Percentiles rank a stretch among this genome's conserved stretches.
phyloP scores from a whole-genome alignment of 2,113 vertebrate genomes.

The Apodemus speciosus region DNA sequence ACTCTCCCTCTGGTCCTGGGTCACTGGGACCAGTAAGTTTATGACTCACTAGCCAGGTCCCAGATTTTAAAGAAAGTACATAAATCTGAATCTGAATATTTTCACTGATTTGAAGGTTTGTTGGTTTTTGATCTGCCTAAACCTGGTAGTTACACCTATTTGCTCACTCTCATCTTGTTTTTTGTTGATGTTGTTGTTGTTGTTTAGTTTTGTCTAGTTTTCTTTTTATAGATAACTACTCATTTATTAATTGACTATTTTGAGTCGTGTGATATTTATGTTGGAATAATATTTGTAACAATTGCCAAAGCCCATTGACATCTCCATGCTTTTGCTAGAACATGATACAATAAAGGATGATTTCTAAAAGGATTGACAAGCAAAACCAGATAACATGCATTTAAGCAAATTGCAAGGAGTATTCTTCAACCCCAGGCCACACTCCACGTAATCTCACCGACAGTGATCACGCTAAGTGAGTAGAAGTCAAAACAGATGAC shows the following conservation, averaged over 20 bases:
- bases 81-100: conserved; percentile 38
- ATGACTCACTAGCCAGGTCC: conserved; percentile 8
- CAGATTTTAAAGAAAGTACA: conserved; percentile 32
- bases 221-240: neutral
- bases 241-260: neutral
- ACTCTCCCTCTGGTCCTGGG: conserved; percentile 44
- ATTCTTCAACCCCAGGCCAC: neutral
- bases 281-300: conserved; percentile 9
- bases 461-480: conserved; percentile 29
- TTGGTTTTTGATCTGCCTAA: neutral
- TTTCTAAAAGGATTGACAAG: neutral
- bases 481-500: conserved; percentile 35
- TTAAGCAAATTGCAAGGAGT: conserved; percentile 8
- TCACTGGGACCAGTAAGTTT: conserved; percentile 9
- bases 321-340: neutral
- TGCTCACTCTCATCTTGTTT: neutral
- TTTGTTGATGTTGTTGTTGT: too few species aligned
- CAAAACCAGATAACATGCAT: conserved; percentile 19
- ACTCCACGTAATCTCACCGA: conserved; percentile 18
- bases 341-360: conserved; percentile 6
- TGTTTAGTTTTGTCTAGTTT: too few species aligned
- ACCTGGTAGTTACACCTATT: neutral
- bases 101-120: conserved; percentile 6
- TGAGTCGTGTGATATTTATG: neutral
- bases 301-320: conserved; percentile 2